Evolutionary conservation across 2,113 vertebrate genomes (phyloP).

Genomic region (Turnix velox): DNA sequence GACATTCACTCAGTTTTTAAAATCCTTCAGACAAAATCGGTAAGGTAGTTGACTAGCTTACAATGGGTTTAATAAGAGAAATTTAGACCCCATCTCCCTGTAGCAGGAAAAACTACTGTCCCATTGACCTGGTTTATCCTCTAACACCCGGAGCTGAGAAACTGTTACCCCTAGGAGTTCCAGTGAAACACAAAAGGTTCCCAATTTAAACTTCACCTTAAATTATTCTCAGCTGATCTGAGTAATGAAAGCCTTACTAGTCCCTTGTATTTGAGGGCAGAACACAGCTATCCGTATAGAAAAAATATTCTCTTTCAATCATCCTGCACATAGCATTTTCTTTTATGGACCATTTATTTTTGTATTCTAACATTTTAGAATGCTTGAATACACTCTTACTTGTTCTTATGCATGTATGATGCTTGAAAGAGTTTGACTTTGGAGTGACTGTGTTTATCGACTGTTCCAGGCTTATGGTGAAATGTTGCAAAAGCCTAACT

Average conservation of each 20-base stretch:
- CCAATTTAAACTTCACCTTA: neutral
- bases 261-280: neutral
- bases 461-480: neutral
- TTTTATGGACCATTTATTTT: neutral
- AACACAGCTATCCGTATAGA: neutral
- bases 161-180: neutral
- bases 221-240: neutral
- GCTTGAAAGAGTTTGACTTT: neutral
- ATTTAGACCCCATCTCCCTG: neutral
- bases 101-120: neutral
- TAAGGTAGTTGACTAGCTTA: neutral
- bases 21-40: neutral
- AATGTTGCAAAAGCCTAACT: neutral
- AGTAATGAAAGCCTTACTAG: neutral
- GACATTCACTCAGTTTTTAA: neutral
- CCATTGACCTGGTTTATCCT: neutral
- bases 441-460: neutral
- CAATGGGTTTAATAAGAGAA: neutral
- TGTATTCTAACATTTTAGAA: neutral
- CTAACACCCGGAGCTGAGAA: neutral
- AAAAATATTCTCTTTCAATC: neutral
- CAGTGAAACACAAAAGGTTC: neutral
- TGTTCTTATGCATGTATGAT: neutral
- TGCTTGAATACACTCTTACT: neutral
- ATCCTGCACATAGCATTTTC: neutral